These are phyloP conservation scores for Laothoe populi DNA, from an alignment of 2,888 invertebrate species.

Conservation along the genomic window DNA sequence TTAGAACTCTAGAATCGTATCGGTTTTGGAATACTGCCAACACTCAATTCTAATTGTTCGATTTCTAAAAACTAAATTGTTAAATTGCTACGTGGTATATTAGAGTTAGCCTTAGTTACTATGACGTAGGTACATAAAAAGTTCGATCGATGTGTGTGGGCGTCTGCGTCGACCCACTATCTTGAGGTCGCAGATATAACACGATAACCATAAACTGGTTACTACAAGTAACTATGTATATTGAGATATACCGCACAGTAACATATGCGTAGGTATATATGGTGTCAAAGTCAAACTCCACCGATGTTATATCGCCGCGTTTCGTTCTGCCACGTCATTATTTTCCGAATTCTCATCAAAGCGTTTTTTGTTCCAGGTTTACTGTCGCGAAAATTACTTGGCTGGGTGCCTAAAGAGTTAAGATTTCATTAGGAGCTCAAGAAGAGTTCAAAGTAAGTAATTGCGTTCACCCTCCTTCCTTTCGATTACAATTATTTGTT, in stretches of 20 bases:
- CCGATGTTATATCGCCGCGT: background rate
- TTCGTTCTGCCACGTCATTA: background rate
- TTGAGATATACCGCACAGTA: too few relatives aligned
- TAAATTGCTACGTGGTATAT: too few relatives aligned
- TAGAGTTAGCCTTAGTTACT: too few relatives aligned
- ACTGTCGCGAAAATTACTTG: conserved; percentile 68
- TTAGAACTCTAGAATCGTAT: background rate
- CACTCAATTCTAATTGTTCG: background rate
- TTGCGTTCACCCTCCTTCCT: conserved; percentile 48
- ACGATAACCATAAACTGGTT: too few relatives aligned
- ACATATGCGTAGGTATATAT: too few relatives aligned
- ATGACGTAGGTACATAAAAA: too few relatives aligned
- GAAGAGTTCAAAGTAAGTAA: conserved; percentile 83
- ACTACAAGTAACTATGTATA: too few relatives aligned
- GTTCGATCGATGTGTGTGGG: too few relatives aligned
- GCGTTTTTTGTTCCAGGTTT: conserved; percentile 74
- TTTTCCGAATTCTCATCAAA: background rate
- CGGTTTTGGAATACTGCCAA: conserved; percentile 5
- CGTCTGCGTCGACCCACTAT: too few relatives aligned
- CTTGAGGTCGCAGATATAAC: too few relatives aligned
- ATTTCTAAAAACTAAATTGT: too few relatives aligned
- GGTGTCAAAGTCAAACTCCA: conserved; percentile 24
- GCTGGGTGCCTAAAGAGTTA: conserved; percentile 77
- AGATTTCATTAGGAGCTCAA: conserved; percentile 80
- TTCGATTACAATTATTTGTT: conserved; percentile 57